Base-by-base conservation (phyloP, 2,888 invertebrate species). In the Branchipolynoe longqiensis region DNA sequence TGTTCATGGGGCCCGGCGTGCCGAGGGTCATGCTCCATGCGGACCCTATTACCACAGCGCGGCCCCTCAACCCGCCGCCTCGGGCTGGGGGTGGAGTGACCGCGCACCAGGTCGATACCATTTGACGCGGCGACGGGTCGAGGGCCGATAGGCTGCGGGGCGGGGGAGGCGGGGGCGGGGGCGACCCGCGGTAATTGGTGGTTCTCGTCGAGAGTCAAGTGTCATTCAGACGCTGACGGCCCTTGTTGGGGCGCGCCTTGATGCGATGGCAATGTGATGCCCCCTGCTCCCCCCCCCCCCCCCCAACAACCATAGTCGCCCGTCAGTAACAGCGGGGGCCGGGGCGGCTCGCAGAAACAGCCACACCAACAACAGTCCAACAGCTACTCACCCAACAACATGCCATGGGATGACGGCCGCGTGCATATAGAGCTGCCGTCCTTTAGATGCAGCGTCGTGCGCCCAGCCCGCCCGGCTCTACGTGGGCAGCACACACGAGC, bases 161-260 rank as follows among this genome's bases (percentile, higher is more conserved):
- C 78, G 0, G 40, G 78, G 78, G 31, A 12, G 78, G 31, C 31
- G 38, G 69, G 31, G 8, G 28, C 54, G 78, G 78, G 78, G 78
- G 48, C 54, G 78, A 78, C 78, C 78, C 78, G 1, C 54, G 28
- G 78, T 78, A 78, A 78, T 78, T 78, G 78, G 78, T 78, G 48
- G 78, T 78, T 78, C 78, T 78, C 78, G 48, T 48, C 78, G 48
- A 41, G 78, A 78, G 78, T 78, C 78, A 78, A 78, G 78, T 78
- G 78, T 78, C 78, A 78, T 78, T 78, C 78, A 78, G 78, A 22
- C 48, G 78, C 78, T 78, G 41, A 78, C 22, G 78, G 78, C 48
- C 78, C 78, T 78, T 48, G 78, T 78, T 25, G 73, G 2, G 40
- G 38, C 2, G 64, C 28, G 64, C 18, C n/a, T n/a, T n/a, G 33